Evolutionary conservation across 2,113 vertebrate genomes (phyloP).

Genomic region (Sclerurus mexicanus): DNA sequence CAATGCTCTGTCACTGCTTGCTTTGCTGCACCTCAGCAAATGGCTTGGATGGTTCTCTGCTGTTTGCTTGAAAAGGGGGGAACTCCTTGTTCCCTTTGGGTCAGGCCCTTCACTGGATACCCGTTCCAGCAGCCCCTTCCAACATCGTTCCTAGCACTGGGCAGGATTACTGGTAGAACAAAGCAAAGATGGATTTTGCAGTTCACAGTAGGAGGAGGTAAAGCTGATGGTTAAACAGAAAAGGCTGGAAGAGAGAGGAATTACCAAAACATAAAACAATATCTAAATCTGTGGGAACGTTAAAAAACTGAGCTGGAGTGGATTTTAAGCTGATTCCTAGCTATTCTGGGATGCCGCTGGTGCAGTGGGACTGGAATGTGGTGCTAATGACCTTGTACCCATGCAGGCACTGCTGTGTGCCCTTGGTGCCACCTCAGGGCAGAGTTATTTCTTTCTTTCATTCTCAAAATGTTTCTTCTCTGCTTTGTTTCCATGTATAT

Average conservation of each 20-base stretch:
- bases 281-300: background rate
- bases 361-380: background rate
- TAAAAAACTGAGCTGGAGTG: background rate
- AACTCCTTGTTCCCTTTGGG: background rate
- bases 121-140: background rate
- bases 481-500: slow-evolving; percentile 8
- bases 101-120: background rate
- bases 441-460: background rate
- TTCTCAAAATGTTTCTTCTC: background rate
- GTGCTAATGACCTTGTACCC: background rate
- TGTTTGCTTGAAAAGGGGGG: background rate
- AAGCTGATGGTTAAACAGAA: background rate
- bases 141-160: background rate
- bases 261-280: background rate
- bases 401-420: background rate
- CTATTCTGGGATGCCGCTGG: background rate
- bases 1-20: rapidly evolving
- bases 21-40: background rate
- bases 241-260: background rate
- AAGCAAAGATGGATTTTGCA: background rate
- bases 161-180: background rate
- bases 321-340: background rate
- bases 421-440: background rate
- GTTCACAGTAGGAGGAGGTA: background rate
- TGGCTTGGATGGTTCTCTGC: background rate